Evolutionary conservation across 2,888 invertebrate genomes (phyloP), one percentile per base, ranked within the genome.

Genomic region (Sinodicranocentrus sp.): DNA sequence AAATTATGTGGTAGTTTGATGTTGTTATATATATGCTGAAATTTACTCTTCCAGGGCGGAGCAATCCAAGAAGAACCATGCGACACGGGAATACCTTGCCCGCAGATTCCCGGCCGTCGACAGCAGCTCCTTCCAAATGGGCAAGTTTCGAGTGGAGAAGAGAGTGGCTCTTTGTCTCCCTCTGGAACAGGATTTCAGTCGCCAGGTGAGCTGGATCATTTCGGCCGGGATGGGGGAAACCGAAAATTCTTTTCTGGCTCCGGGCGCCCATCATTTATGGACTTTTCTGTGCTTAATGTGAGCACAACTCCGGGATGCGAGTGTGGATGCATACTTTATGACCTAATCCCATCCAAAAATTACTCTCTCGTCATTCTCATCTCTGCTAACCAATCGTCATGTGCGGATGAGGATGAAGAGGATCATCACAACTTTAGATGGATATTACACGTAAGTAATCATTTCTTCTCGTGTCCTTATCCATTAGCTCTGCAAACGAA

Each of bases 371-470:
- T 86, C 72, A 85, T 88, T 52, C 73, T 87, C 73, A 72, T 88
- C 21, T 84, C 87, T 26, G 85, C 87, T 2, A 88, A 88, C 84
- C 87, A 88, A 54, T 85, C 88, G 15, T 84, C 86, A 39, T 87
- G 88, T 82, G 86, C 83, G 2, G 87, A 87, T 70, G 85, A 87
- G 54, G 87, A 88, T 73, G 87, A 85, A 54, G 85, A 85, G 65
- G 86, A 86, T 80, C 86, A 87, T 68, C 87, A 88, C 76, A 87
- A 86, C 68, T 87, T 88, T 23, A 84, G 84, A 84, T 88, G 88
- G 88, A 86, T 87, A 80, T 75, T 88, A 15, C 87, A 87, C 65
- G 88, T 88, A 84, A 85, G 86, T 84, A 23, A 61, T 23, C 10
- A 59, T 52, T 52, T 17, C 19, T 8, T 44, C n/a, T 2, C 44